Conservation (phyloP, 2,888 invertebrate genomes). For the Limnephilus auricula region DNA sequence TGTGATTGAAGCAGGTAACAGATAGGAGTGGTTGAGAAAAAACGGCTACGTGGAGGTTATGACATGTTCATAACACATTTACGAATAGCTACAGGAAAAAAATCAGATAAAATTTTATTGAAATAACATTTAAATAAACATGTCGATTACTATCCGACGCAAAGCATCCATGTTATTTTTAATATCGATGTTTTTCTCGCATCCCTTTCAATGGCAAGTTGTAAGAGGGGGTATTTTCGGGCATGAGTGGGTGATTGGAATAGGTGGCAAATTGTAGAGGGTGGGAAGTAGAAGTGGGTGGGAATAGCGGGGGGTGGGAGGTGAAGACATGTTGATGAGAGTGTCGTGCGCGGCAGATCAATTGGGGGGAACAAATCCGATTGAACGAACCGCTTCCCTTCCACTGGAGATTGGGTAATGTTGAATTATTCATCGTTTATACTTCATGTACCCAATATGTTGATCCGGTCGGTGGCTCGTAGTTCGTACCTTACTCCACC, state of each 20-base stretch:
- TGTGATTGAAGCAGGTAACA: not conserved
- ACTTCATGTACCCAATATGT: conserved; percentile 2
- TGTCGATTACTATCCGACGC: not conserved
- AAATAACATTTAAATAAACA: not conserved
- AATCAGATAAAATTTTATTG: not conserved
- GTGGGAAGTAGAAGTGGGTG: not conserved
- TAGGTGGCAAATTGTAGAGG: not conserved
- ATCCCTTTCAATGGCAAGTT: not conserved
- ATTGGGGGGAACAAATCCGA: conserved; percentile 2
- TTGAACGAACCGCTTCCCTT: not conserved
- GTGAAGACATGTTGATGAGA: not conserved
- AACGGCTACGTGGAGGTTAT: not conserved
- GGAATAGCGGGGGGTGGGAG: not conserved
- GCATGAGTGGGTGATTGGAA: not conserved
- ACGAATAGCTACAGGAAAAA: not conserved
- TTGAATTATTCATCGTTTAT: conserved; percentile 2
- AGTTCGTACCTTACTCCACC: not conserved
- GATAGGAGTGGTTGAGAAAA: not conserved
- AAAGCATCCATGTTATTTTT: not conserved
- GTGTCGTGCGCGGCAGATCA: conserved; percentile 2
- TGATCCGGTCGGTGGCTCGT: not conserved
- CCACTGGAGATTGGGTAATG: conserved; percentile 2
- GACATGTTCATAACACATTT: not conserved
- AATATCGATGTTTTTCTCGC: not conserved
- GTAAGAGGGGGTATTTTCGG: not conserved